Evolutionary conservation across 2,113 vertebrate species (phyloP).

Genomic region (Ifrita kowaldi): DNA sequence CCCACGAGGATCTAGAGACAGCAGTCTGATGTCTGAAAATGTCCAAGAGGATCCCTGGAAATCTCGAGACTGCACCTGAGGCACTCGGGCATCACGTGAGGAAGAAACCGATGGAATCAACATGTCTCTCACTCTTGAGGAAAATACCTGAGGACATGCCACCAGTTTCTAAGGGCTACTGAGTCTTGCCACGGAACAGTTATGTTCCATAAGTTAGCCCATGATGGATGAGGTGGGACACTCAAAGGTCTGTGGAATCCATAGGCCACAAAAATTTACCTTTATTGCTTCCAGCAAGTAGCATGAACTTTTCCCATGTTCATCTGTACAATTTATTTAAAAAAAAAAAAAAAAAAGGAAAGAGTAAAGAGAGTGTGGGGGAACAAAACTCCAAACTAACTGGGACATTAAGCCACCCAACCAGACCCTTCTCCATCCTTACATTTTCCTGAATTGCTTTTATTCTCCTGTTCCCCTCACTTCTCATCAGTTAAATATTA

Average conservation of each 20-base stretch:
- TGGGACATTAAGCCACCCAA: not conserved
- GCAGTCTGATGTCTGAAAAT: slow-evolving; percentile 83
- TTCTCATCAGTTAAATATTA: slow-evolving; percentile 22
- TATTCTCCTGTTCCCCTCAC: slow-evolving; percentile 8
- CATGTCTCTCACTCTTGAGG: slow-evolving; percentile 40
- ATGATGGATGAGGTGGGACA: slow-evolving; percentile 53
- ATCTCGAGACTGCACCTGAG: slow-evolving; percentile 26
- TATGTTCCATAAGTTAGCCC: slow-evolving; percentile 62
- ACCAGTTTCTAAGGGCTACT: slow-evolving; percentile 76
- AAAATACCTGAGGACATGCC: slow-evolving; percentile 69
- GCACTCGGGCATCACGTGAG: slow-evolving; percentile 5
- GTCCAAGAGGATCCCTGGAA: not conserved
- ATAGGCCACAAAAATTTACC: slow-evolving; percentile 55
- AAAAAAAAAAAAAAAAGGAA: slow-evolving; percentile 31
- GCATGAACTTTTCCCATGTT: slow-evolving; percentile 77
- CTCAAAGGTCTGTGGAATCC: slow-evolving; percentile 70
- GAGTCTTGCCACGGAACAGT: slow-evolving; percentile 41
- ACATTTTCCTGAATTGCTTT: slow-evolving; percentile 6
- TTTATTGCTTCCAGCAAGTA: slow-evolving; percentile 79
- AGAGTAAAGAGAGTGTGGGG: not conserved
- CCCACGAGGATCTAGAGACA: slow-evolving; percentile 91
- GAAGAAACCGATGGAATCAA: slow-evolving; percentile 70
- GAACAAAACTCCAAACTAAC: not conserved
- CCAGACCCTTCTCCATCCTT: not conserved
- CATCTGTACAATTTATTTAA: slow-evolving; percentile 71